Percentiles rank a stretch among this genome's conserved stretches.
Evolutionary conservation across 1,140 invertebrate species (phyloP).

Genomic region (Laupala kohalensis): DNA sequence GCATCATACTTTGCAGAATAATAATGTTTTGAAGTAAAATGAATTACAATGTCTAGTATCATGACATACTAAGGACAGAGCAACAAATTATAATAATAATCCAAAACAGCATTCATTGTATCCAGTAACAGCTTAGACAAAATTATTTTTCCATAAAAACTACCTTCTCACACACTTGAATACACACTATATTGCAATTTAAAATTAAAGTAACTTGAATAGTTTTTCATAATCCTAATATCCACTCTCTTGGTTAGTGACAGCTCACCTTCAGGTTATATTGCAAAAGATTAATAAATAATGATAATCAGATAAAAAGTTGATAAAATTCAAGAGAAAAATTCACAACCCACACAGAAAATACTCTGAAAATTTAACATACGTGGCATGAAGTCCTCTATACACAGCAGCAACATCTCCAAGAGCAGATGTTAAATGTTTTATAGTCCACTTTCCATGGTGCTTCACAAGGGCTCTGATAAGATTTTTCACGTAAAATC

Average conservation of each 20-base stretch:
- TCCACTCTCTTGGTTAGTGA: not conserved
- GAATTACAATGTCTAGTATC: too few species aligned
- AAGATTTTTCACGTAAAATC: conserved; percentile 53
- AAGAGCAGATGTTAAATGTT: conserved; percentile 47
- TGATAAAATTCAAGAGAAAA: not conserved
- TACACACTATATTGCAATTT: not conserved
- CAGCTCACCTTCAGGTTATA: not conserved
- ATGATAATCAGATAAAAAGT: conserved; percentile 17
- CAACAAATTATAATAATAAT: too few species aligned
- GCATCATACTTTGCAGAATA: too few species aligned
- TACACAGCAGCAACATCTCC: conserved; percentile 47
- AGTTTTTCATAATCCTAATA: not conserved
- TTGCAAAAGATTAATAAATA: not conserved
- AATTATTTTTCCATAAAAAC: too few species aligned
- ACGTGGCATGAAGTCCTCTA: conserved; percentile 51
- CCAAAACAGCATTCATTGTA: too few species aligned
- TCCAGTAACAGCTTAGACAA: too few species aligned
- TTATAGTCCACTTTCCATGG: conserved; percentile 54
- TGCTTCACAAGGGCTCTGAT: conserved; percentile 46
- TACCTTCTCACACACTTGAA: too few species aligned
- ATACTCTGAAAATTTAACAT: too few species aligned
- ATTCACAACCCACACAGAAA: not conserved
- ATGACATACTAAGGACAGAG: too few species aligned
- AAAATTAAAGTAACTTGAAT: not conserved
- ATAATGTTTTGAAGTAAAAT: too few species aligned